Evolutionary conservation across 2,797 vertebrate species (phyloP), one percentile per base, ranked within the genome.

Genomic region (Falco cherrug): DNA sequence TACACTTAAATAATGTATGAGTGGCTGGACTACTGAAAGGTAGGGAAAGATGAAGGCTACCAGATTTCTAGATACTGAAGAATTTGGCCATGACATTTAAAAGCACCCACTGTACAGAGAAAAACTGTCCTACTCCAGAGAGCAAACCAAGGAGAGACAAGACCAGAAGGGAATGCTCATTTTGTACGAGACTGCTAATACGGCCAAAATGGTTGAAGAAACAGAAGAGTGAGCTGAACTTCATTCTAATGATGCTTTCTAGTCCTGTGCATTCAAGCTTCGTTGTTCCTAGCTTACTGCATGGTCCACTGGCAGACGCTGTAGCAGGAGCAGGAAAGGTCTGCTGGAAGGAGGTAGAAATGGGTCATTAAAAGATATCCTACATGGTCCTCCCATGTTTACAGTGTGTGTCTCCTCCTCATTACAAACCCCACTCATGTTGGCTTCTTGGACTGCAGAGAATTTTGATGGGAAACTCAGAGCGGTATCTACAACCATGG

Each of bases 211-310:
- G n/a, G 22, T 1, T 56, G 41, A 80, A 87, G 12, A 31, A 92
- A 31, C 10, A 60, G 43, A 82, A 9, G 21, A 53, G 11, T 31
- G 16, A 85, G 31, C 4, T 77, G 59, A 87, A 59, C 6, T 92
- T 59, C 39, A 67, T 85, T 37, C 19, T 64, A 31, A 53, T 12
- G 20, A n/a, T 11, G 41, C 20, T 85, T 63, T n/a, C 43, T 48
- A 57, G 9, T 25, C 21, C 20, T 41, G 21, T 2, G 13, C 7
- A 7, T n/a, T 67, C 13, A 64, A 0, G 1, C 8, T 47, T 53
- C 16, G 12, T 7, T 54, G 5, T 35, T 68, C 28, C 33, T 60
- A 24, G 9, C 11, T 80, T 87, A 22, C 48, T 60, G 4, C 26
- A 16, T 5, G 18, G 20, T 53, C 65, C 74, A 2, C 31, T 43